Conservation (phyloP, 2,888 invertebrate species). For the Ormyrus pomaceus region DNA sequence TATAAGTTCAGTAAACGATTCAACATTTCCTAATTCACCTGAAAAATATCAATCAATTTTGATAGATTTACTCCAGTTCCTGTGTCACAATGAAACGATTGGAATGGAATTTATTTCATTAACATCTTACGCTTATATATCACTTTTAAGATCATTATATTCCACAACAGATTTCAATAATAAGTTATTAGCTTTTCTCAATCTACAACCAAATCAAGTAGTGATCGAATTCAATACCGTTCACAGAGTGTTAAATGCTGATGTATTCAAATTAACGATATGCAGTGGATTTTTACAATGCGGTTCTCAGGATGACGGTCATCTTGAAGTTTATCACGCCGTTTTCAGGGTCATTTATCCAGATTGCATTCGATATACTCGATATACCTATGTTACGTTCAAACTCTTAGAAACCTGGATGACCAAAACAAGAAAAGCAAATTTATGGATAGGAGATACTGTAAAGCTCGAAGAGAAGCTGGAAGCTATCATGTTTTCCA, state of each 20-base stretch:
- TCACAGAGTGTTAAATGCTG: constrained; percentile 59
- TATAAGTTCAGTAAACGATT: constrained; percentile 56
- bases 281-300: constrained; percentile 66
- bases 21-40: not conserved
- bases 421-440: constrained; percentile 74
- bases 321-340: constrained; percentile 65
- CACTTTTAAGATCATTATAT: constrained; percentile 57
- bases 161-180: constrained; percentile 50
- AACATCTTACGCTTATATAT: constrained; percentile 66
- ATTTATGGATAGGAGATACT: constrained; percentile 68
- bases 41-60: constrained; percentile 56
- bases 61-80: constrained; percentile 8
- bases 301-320: constrained; percentile 56
- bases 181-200: constrained; percentile 58
- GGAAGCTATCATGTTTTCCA: constrained; percentile 78
- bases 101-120: constrained; percentile 64
- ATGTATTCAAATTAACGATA: constrained; percentile 65
- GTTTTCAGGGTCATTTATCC: constrained; percentile 70
- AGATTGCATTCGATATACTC: constrained; percentile 78
- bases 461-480: constrained; percentile 74
- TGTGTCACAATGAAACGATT: constrained; percentile 57
- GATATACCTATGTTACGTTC: constrained; percentile 77
- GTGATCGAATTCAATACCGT: constrained; percentile 58
- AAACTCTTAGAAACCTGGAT: constrained; percentile 76
- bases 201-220: constrained; percentile 45